These are phyloP conservation scores for Borostomias antarcticus DNA, from an alignment of 2,797 vertebrate species.

Conservation along the genomic window DNA sequence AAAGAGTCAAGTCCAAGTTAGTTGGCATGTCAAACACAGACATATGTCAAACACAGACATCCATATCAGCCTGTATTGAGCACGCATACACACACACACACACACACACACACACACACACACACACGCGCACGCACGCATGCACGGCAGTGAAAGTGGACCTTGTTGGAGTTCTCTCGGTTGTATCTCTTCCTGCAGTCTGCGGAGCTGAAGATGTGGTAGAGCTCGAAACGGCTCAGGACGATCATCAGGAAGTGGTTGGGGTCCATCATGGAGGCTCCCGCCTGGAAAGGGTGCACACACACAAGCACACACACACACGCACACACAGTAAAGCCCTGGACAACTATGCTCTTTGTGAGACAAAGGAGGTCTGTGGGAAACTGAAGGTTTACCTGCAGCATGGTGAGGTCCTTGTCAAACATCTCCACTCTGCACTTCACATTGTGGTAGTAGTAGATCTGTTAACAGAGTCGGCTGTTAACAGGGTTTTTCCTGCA, in stretches of 20 bases:
- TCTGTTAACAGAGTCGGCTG: conserved; percentile 73
- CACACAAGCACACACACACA: background rate
- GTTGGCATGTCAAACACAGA: too few relatives aligned
- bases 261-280: conserved; percentile 98
- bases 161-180: conserved; percentile 90
- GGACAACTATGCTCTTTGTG: background rate
- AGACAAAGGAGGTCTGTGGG: background rate
- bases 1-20: too few relatives aligned
- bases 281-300: conserved; percentile 77
- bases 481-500: background rate
- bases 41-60: background rate
- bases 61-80: background rate
- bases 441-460: conserved; percentile 98
- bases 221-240: conserved; percentile 93
- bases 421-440: conserved; percentile 98
- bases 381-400: conserved; percentile 86
- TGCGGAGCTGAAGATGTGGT: conserved; percentile 91
- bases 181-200: conserved; percentile 91
- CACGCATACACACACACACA: conserved; percentile 1
- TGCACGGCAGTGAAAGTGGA: conserved; percentile 43
- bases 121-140: background rate
- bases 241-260: conserved; percentile 98
- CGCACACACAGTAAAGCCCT: background rate
- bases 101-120: conserved; percentile 10
- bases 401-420: conserved; percentile 96